phyloP scores from a whole-genome alignment of 1,140 invertebrate species.

The Pantala flavescens region DNA sequence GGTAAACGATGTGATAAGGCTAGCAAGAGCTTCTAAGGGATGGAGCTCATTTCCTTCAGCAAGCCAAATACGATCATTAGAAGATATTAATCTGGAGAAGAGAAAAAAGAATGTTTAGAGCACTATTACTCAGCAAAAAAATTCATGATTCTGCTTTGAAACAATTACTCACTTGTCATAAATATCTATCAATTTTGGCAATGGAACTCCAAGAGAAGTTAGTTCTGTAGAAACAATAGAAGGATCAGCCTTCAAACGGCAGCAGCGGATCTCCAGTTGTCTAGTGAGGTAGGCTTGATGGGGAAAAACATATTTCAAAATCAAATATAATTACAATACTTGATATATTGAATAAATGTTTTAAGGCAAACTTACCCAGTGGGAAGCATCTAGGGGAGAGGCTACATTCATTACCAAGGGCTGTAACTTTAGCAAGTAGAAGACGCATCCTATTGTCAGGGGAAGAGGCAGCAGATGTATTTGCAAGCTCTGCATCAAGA shows the following conservation, averaged over 20 bases:
- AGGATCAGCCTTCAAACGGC: conserved; percentile 52
- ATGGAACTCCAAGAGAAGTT: conserved; percentile 53
- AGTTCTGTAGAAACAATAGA: conserved; percentile 57
- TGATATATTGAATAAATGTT: conserved; percentile 16
- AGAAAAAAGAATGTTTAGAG: conserved; percentile 20
- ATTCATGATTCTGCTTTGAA: no score
- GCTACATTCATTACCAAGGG: conserved; percentile 58
- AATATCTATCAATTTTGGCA: conserved; percentile 59
- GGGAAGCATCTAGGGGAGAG: conserved; percentile 65
- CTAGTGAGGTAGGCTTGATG: conserved; percentile 57
- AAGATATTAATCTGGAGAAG: conserved; percentile 51
- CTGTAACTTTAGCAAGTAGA: conserved; percentile 60
- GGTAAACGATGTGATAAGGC: conserved; percentile 51
- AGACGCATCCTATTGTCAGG: conserved; percentile 52
- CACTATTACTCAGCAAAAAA: conserved; percentile 11
- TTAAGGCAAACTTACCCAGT: no score
- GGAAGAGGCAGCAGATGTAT: conserved; percentile 23
- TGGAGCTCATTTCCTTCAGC: conserved; percentile 67
- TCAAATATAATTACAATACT: conserved; percentile 20
- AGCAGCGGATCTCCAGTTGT: conserved; percentile 61
- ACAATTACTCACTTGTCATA: conserved; percentile 50
- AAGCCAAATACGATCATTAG: conserved; percentile 64
- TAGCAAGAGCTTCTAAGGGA: conserved; percentile 54
- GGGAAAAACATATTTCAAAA: conserved; percentile 11
- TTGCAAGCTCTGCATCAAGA: neutral